Percentiles rank a stretch among this genome's conserved stretches.
phyloP scores from a whole-genome alignment of 2,888 invertebrate genomes.

The Hyalella azteca region DNA sequence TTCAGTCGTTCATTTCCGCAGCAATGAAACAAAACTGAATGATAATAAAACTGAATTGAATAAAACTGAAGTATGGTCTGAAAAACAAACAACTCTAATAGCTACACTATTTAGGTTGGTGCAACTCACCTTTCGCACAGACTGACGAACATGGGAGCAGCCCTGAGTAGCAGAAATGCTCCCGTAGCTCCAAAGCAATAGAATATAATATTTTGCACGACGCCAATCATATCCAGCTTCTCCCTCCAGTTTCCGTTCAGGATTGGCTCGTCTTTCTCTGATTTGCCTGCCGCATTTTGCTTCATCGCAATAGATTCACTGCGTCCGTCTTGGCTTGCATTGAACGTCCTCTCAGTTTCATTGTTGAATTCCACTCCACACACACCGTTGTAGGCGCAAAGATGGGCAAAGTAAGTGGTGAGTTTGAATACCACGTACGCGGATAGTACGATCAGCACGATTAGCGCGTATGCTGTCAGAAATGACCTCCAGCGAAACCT shows the following conservation, averaged over 20 bases:
- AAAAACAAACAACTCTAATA: no score
- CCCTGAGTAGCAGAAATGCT: conserved; percentile 5
- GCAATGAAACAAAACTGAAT: no score
- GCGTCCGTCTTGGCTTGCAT: no score
- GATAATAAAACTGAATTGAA: no score
- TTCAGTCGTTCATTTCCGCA: no score
- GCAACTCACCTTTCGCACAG: not conserved
- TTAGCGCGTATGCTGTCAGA: conserved; percentile 35
- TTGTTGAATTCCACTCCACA: no score
- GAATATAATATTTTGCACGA: conserved; percentile 69
- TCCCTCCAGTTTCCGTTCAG: not conserved
- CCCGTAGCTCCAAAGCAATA: conserved; percentile 93
- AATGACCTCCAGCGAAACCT: conserved; percentile 27
- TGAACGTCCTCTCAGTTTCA: no score
- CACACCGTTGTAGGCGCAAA: no score
- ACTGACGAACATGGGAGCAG: conserved; percentile 2
- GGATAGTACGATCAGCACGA: conserved; percentile 6
- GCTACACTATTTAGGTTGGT: no score
- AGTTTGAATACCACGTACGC: conserved; percentile 35
- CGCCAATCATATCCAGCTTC: not conserved
- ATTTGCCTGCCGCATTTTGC: not conserved
- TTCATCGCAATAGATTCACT: no score
- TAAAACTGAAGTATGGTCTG: no score
- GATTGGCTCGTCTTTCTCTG: not conserved
- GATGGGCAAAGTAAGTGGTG: no score